These are phyloP conservation scores for Hemibagrus wyckioides DNA, from an alignment of 2,113 vertebrate genomes.

Conservation along the genomic window DNA sequence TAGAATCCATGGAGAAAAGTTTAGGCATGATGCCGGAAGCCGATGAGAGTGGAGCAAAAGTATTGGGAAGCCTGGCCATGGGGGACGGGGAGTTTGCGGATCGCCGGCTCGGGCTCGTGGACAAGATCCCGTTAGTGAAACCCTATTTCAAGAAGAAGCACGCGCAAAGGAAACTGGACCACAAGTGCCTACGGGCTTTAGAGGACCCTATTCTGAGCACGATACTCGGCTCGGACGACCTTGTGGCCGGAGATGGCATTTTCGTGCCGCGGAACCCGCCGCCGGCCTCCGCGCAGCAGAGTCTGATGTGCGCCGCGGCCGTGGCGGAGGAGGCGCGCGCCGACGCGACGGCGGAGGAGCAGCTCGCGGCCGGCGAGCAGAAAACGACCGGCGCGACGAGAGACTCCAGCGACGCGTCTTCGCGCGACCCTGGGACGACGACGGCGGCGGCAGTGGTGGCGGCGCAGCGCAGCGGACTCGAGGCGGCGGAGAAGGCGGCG, in stretches of 20 bases:
- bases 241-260: constrained; percentile 80
- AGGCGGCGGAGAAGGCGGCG: constrained; percentile 75
- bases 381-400: constrained; percentile 55
- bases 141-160: constrained; percentile 97
- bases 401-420: constrained; percentile 60
- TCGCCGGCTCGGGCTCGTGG: constrained; percentile 77
- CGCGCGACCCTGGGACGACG: constrained; percentile 53
- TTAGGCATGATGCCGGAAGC: constrained; percentile 77
- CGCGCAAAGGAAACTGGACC: constrained; percentile 82
- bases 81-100: constrained; percentile 73
- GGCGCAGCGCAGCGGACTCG: constrained; percentile 70
- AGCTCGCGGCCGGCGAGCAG: constrained; percentile 64
- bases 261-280: constrained; percentile 83
- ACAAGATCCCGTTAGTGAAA: constrained; percentile 90
- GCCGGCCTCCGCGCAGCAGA: constrained; percentile 63
- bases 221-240: constrained; percentile 81
- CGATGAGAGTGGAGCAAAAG: constrained; percentile 65
- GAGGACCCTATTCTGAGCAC: constrained; percentile 87
- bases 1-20: constrained; percentile 70
- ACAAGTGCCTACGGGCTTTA: constrained; percentile 85
- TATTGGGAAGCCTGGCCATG: constrained; percentile 68
- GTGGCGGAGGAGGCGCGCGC: constrained; percentile 66
- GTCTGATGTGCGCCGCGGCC: constrained; percentile 74
- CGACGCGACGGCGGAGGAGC: constrained; percentile 65
- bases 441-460: no score